These are phyloP conservation scores for Pygmarrhopalites habei DNA, from an alignment of 1,140 invertebrate species.

Conservation along the genomic window DNA sequence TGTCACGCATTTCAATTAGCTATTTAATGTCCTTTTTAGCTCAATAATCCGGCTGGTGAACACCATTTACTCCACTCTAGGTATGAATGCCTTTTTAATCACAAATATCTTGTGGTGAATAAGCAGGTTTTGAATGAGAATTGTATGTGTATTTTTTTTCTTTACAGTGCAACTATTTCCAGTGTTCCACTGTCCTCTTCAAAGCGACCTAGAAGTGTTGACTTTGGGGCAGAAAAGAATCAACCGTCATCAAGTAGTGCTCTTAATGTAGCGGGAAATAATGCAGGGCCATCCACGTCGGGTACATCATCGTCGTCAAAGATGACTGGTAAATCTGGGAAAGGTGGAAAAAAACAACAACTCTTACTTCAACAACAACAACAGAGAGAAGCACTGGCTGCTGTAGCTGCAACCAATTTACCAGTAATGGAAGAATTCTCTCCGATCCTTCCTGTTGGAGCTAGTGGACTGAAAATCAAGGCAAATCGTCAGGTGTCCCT, in stretches of 20 bases:
- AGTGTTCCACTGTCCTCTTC: slow-evolving; percentile 21
- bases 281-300: slow-evolving; percentile 15
- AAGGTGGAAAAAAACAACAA: background rate
- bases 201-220: slow-evolving; percentile 36
- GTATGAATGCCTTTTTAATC: no score
- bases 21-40: no score
- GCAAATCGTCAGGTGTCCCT: slow-evolving; percentile 12
- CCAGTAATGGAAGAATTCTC: background rate
- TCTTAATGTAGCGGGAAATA: slow-evolving; percentile 4
- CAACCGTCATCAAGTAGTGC: background rate
- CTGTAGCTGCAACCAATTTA: background rate
- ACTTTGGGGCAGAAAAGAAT: slow-evolving; percentile 14
- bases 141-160: no score
- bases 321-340: background rate
- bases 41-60: slow-evolving; percentile 36
- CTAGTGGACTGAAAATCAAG: slow-evolving; percentile 32
- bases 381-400: background rate
- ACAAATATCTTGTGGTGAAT: no score
- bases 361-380: background rate
- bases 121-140: no score
- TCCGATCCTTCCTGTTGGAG: slow-evolving; percentile 18
- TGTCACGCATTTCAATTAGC: no score
- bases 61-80: slow-evolving; percentile 39
- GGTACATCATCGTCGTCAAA: background rate
- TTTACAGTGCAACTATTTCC: slow-evolving; percentile 36